Base-by-base conservation (phyloP, 2,888 invertebrate species). In the Tipula helvola region DNA sequence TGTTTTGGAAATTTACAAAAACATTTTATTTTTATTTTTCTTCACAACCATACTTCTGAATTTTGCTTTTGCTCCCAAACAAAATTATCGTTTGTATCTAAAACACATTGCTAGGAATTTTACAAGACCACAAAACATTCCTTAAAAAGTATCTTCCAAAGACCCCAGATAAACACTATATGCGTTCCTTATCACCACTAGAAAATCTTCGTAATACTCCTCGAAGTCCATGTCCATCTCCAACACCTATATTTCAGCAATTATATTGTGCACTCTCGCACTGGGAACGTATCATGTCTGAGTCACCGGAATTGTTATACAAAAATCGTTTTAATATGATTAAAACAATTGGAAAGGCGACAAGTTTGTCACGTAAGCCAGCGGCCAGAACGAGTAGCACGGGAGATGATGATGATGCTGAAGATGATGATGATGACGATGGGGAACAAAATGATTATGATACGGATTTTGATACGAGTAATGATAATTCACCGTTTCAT, bases 211-310 rank as follows among this genome's bases (percentile, higher is more conserved):
- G 36, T 16, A 86, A 86, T 5, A 28, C 86, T 44, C 86, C 86
- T 44, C 16, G 47, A 86, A 86, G 86, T 86, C 86, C 86, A 44
- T 86, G 92, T 87, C 92, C 92, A 57, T 90, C 92, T 16, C 92
- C 92, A 87, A 92, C 93, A 5, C 93, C 93, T 83, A 90, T 92
- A 89, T 92, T 93, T 89, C 93, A 93, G 88, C 92, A 93, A 88
- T 91, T 93, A 52, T 93, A 91, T 88, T 88, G 89, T 87, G 90
- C 91, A 18, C 90, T 91, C 87, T 90, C 89, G 47, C 90, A 91
- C 87, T 91, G 90, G 90, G 91, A 91, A 88, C 90, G 90, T 16
- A 88, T 90, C 57, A 89, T 90, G 87, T 87, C 89, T 8, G 89
- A 90, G 87, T 88, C 90, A 44, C 88, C 89, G 13, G 89, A 90